Evolutionary conservation across 2,888 invertebrate genomes (phyloP).

Genomic region (Notodromas monacha): DNA sequence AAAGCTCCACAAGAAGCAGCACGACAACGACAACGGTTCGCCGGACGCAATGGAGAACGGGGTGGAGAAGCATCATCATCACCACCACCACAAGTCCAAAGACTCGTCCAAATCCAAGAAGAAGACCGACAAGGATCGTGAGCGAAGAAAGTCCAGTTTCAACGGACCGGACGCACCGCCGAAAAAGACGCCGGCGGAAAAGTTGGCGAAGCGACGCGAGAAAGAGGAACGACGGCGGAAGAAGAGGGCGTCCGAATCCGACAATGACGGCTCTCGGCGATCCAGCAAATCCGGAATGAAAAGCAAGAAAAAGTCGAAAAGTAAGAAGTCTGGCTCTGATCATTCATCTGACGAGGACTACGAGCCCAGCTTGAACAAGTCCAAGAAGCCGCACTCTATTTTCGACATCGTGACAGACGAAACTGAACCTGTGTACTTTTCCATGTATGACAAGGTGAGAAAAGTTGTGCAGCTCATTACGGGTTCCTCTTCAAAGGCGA

Average conservation of each 20-base stretch:
- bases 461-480: too few species aligned
- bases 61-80: too few species aligned
- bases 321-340: background rate
- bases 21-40: background rate
- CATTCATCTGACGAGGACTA: conserved; percentile 7
- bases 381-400: conserved; percentile 23
- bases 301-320: conserved; percentile 4
- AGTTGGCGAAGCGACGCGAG: too few species aligned
- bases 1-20: background rate
- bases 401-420: conserved; percentile 52
- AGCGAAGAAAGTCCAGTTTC: conserved; percentile 7
- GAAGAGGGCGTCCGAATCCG: background rate
- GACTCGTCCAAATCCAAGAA: background rate
- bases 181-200: too few species aligned
- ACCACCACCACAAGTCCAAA: background rate
- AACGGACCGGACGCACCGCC: too few species aligned
- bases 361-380: conserved; percentile 6
- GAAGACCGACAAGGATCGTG: background rate
- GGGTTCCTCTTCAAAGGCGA: too few species aligned
- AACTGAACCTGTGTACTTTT: conserved; percentile 48
- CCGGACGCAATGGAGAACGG: too few species aligned
- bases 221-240: background rate
- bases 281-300: background rate
- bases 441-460: conserved; percentile 84
- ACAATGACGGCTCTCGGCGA: background rate